A percentile compares a stretch with the other conserved stretches of the same genome.
These are phyloP conservation scores for Nasonia oneida DNA, from an alignment of 2,888 invertebrate species.

Conservation along the genomic window DNA sequence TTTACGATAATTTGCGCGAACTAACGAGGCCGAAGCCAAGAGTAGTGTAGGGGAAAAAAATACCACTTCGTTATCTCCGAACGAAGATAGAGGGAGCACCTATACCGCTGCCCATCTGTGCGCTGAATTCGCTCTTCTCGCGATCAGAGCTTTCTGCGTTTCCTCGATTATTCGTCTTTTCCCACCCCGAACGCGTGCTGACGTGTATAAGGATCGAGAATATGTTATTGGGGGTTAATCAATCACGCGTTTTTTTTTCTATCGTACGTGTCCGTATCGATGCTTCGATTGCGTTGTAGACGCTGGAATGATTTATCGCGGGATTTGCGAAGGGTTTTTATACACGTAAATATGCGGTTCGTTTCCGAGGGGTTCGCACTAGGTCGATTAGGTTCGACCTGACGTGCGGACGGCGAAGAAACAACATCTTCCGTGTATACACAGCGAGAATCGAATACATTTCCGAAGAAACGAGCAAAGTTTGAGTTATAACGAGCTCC, in stretches of 20 bases:
- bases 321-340: background rate
- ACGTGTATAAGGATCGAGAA: background rate
- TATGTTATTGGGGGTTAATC: conserved; percentile 13
- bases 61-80: background rate
- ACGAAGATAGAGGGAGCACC: too few species aligned
- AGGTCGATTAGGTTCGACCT: background rate
- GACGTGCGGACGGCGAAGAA: background rate
- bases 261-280: background rate
- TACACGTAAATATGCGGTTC: background rate
- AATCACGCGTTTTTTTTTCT: conserved; percentile 3
- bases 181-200: background rate
- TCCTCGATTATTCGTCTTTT: background rate
- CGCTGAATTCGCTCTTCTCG: background rate
- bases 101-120: conserved; percentile 3
- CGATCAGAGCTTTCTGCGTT: background rate
- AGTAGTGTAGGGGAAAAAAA: background rate
- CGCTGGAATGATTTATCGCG: conserved; percentile 8
- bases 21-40: conserved; percentile 56
- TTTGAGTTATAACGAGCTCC: background rate
- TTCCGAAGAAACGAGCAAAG: background rate
- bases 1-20: conserved; percentile 63
- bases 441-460: background rate
- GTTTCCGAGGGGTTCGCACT: background rate
- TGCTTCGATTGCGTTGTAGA: background rate
- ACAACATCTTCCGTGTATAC: background rate